Evolutionary conservation across 92 coral and sea anemone species (phyloP).

Genomic region (Chrysogorgia sp.): DNA sequence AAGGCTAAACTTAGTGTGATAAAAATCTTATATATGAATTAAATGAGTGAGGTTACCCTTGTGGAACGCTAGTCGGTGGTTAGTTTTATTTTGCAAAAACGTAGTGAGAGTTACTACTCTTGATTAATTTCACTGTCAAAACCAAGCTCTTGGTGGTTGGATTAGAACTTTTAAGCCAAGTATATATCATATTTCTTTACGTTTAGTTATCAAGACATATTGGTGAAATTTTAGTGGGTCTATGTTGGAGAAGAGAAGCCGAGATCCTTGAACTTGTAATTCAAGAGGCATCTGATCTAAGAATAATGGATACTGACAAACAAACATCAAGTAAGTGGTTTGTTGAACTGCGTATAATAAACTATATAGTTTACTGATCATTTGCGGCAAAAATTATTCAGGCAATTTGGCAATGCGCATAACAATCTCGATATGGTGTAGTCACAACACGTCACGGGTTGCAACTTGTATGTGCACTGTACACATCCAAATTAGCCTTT

Average conservation of each 20-base stretch:
- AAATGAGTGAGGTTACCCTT: too few relatives aligned
- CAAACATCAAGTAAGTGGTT: constrained; percentile 24
- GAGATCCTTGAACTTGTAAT: constrained; percentile 21
- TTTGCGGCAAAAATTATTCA: too few relatives aligned
- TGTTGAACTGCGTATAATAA: background rate
- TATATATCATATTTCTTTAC: background rate
- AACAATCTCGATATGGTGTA: too few relatives aligned
- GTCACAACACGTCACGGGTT: too few relatives aligned
- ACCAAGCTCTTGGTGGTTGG: background rate
- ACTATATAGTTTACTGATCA: too few relatives aligned
- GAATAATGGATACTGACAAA: constrained; percentile 34
- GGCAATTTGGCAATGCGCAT: too few relatives aligned
- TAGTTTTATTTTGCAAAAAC: too few relatives aligned
- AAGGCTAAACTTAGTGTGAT: too few relatives aligned
- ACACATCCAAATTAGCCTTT: too few relatives aligned
- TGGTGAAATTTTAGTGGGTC: constrained; percentile 30
- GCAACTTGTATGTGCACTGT: too few relatives aligned
- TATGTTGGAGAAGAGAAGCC: constrained; percentile 26
- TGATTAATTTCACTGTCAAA: background rate
- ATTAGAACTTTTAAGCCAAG: background rate
- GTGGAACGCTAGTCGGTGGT: too few relatives aligned
- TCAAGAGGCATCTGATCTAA: constrained; percentile 34
- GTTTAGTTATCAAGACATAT: constrained; percentile 2
- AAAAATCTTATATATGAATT: too few relatives aligned
- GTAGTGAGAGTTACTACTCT: background rate